Evolutionary conservation across 1,140 invertebrate species (phyloP).

Genomic region (Eciton burchellii): DNA sequence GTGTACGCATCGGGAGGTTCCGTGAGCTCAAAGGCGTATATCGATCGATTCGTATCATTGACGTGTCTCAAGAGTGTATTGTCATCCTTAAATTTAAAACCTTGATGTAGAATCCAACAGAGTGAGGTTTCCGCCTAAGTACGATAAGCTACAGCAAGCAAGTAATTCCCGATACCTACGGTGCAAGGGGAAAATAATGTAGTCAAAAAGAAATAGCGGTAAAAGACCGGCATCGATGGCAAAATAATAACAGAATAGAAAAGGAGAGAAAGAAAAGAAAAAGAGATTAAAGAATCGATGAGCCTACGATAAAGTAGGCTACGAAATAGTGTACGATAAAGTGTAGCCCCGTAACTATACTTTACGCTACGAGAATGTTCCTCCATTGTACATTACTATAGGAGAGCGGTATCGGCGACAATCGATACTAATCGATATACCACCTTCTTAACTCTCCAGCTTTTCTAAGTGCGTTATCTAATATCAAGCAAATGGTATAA

Average conservation of each 20-base stretch:
- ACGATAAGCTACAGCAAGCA: slow-evolving; percentile 71
- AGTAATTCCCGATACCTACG: slow-evolving; percentile 70
- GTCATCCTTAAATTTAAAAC: slow-evolving; percentile 86
- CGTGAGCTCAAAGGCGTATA: slow-evolving; percentile 86
- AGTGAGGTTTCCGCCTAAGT: slow-evolving; percentile 68
- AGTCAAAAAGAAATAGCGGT: slow-evolving; percentile 53
- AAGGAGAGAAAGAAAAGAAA: slow-evolving; percentile 21
- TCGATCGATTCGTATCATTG: slow-evolving; percentile 86
- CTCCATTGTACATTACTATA: slow-evolving; percentile 78
- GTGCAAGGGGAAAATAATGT: slow-evolving; percentile 71
- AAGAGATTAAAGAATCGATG: slow-evolving; percentile 25
- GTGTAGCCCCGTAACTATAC: slow-evolving; percentile 82
- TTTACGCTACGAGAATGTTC: slow-evolving; percentile 83
- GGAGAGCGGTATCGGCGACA: slow-evolving; percentile 83
- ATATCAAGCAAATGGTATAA: background rate
- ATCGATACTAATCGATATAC: slow-evolving; percentile 74
- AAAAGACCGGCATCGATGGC: slow-evolving; percentile 31
- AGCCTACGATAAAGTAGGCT: too few relatives aligned
- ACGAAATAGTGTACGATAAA: slow-evolving; percentile 80
- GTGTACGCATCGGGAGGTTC: slow-evolving; percentile 81
- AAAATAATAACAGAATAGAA: slow-evolving; percentile 29
- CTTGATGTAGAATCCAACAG: slow-evolving; percentile 70
- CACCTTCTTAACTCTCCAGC: slow-evolving; percentile 83
- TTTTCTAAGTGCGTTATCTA: slow-evolving; percentile 20
- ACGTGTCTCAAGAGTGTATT: slow-evolving; percentile 86